Conservation (phyloP, 2,888 invertebrate genomes). For the Pristionchus fissidentatus region DNA sequence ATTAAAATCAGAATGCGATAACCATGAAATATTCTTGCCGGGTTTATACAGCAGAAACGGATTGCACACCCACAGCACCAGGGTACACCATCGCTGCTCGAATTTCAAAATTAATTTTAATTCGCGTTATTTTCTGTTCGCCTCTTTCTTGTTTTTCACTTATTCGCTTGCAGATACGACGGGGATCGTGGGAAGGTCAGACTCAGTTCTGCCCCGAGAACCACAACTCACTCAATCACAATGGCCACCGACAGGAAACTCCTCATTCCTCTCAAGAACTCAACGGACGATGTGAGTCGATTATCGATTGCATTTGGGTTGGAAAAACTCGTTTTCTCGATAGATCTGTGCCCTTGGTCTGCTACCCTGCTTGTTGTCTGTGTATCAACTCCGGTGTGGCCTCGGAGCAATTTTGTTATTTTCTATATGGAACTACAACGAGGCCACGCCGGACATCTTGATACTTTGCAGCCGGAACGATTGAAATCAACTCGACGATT, state of each 20-base stretch:
- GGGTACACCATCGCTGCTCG: not conserved
- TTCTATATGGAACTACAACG: not conserved
- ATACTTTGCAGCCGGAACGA: conserved; percentile 55
- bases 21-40: not conserved
- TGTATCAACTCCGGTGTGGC: conserved; percentile 32
- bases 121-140: not conserved
- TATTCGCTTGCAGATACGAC: not conserved
- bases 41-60: no score
- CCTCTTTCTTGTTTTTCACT: not conserved
- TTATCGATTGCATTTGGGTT: not conserved
- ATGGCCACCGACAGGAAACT: conserved; percentile 34
- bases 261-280: conserved; percentile 46
- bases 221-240: conserved; percentile 10
- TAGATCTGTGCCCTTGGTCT: conserved; percentile 38
- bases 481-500: conserved; percentile 59
- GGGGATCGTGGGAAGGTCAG: conserved; percentile 19
- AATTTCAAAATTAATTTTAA: not conserved
- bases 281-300: conserved; percentile 46
- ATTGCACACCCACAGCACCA: not conserved
- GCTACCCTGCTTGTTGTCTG: not conserved
- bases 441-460: conserved; percentile 8
- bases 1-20: not conserved
- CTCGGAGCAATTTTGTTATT: conserved; percentile 10
- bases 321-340: not conserved
- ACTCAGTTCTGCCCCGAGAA: not conserved